Percentiles rank a stretch among this genome's conserved stretches.
phyloP scores from a whole-genome alignment of 1,140 invertebrate species.

The Dendroctonus valens region DNA sequence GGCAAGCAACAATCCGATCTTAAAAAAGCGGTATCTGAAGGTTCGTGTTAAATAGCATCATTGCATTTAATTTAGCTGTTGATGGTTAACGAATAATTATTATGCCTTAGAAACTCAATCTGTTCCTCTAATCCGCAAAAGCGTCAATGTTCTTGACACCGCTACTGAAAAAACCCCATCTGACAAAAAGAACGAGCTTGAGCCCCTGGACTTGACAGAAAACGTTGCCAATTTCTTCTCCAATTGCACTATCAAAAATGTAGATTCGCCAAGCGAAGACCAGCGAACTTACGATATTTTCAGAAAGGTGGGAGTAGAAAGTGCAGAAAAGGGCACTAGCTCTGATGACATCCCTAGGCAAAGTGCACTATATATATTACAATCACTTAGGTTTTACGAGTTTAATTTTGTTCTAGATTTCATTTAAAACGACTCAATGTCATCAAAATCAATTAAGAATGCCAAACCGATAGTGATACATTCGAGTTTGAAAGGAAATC shows the following conservation, averaged over 20 bases:
- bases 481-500: slow-evolving; percentile 43
- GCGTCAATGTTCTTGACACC: too few species aligned
- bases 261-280: slow-evolving; percentile 49
- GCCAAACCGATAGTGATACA: slow-evolving; percentile 44
- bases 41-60: background rate
- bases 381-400: too few species aligned
- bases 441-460: slow-evolving; percentile 46
- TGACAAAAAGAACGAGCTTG: slow-evolving; percentile 18
- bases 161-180: too few species aligned
- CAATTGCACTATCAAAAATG: slow-evolving; percentile 27
- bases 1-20: too few species aligned
- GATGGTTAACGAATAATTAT: too few species aligned
- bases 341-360: slow-evolving; percentile 49
- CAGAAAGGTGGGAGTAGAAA: slow-evolving; percentile 45
- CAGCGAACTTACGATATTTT: slow-evolving; percentile 49
- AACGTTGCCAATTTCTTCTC: slow-evolving; percentile 22
- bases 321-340: slow-evolving; percentile 52
- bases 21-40: too few species aligned
- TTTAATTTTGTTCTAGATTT: slow-evolving; percentile 50
- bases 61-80: too few species aligned
- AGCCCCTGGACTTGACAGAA: slow-evolving; percentile 23
- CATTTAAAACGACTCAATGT: slow-evolving; percentile 50
- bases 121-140: too few species aligned
- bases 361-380: background rate
- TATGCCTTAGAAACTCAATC: too few species aligned